phyloP scores from a whole-genome alignment of 2,888 invertebrate species.

The Caenorhabditis plicata region DNA sequence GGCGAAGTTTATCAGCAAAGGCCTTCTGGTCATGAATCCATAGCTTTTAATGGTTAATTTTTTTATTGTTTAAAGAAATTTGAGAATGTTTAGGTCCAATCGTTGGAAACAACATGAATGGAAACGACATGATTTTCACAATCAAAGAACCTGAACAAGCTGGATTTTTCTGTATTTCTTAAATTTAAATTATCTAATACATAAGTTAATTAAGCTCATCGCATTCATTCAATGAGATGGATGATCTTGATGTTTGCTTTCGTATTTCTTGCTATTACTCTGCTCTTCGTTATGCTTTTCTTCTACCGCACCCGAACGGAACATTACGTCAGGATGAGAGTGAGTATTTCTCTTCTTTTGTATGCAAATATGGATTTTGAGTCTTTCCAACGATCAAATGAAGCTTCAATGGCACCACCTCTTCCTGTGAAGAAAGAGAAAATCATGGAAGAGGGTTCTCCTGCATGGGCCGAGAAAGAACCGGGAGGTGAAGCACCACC shows the following conservation, averaged over 20 bases:
- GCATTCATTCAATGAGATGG: neutral
- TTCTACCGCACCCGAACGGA: neutral
- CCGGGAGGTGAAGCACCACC: constrained; percentile 36
- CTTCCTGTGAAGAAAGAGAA: constrained; percentile 20
- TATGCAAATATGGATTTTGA: neutral
- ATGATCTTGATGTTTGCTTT: neutral
- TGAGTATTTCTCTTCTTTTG: neutral
- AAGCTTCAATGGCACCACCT: neutral
- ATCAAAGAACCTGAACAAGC: too few species aligned
- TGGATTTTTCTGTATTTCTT: too few species aligned
- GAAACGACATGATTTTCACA: too few species aligned
- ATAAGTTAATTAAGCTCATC: too few species aligned
- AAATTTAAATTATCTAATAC: too few species aligned
- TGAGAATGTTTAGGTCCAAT: too few species aligned
- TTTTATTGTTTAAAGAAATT: too few species aligned
- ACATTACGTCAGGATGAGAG: neutral
- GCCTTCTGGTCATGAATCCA: neutral
- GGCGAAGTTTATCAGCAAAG: too few species aligned
- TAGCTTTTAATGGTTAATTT: too few species aligned
- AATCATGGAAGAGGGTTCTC: constrained; percentile 11
- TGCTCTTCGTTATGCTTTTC: neutral
- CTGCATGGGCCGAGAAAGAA: constrained; percentile 4
- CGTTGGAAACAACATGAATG: too few species aligned
- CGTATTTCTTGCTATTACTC: neutral
- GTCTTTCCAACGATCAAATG: neutral